Conservation (phyloP, 2,888 invertebrate species). For the Phortica okadai region DNA sequence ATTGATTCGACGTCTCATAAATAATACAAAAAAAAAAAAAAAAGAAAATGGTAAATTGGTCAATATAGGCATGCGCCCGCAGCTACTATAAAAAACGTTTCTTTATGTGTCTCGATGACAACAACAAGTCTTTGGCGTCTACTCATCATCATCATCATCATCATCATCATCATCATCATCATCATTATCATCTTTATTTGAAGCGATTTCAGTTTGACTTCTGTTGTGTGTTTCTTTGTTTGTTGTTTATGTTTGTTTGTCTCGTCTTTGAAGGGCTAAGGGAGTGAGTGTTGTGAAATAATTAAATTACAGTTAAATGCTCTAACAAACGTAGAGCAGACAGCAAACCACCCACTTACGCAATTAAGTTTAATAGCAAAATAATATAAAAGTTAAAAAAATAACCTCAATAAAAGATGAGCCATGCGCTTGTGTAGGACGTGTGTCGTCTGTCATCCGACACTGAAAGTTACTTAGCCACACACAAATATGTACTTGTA, state of each 20-base stretch:
- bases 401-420: neutral
- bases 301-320: conserved; percentile 28
- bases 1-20: neutral
- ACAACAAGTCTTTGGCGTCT: too few relatives aligned
- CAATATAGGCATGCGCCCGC: conserved; percentile 20
- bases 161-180: neutral
- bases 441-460: neutral
- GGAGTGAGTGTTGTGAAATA: neutral
- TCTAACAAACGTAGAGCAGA: neutral
- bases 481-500: too few relatives aligned
- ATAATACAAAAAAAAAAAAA: neutral
- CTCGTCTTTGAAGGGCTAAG: neutral
- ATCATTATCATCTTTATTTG: neutral
- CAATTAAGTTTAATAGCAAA: neutral
- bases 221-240: conserved; percentile 2
- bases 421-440: neutral
- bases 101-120: neutral
- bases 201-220: neutral
- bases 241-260: neutral
- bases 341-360: conserved; percentile 26
- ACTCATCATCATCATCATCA: neutral
- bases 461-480: neutral
- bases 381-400: neutral
- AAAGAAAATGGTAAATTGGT: conserved; percentile 16
- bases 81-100: neutral